Conservation (phyloP, 2,113 vertebrate genomes). For the Pagrus major region DNA sequence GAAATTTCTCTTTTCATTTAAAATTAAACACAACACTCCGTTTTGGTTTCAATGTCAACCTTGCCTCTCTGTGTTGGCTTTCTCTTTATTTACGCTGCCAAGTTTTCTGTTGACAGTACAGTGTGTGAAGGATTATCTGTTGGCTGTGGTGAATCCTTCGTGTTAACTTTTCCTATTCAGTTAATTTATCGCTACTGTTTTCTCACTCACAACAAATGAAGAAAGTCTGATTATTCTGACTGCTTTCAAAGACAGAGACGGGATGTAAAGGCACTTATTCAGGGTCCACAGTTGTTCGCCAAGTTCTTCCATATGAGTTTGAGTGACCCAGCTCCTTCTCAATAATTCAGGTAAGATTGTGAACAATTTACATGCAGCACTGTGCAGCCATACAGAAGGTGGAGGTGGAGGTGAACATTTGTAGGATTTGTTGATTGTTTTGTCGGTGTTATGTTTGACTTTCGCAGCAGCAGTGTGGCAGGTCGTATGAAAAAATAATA, state of each 20-base stretch:
- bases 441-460: conserved; percentile 6
- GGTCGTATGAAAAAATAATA: neutral
- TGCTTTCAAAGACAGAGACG: neutral
- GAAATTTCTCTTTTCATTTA: conserved; percentile 38
- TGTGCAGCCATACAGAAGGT: neutral
- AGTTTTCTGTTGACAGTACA: neutral
- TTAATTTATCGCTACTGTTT: conserved; percentile 10
- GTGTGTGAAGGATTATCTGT: neutral
- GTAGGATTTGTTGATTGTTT: conserved; percentile 7
- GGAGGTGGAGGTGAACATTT: neutral
- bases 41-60: conserved; percentile 13
- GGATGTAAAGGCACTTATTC: neutral
- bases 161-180: neutral
- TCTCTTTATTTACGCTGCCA: neutral
- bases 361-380: neutral
- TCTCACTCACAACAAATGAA: neutral
- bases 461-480: conserved; percentile 6
- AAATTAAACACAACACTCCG: conserved; percentile 35
- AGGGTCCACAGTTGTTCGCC: neutral
- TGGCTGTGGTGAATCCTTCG: neutral
- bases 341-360: conserved; percentile 11
- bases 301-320: neutral
- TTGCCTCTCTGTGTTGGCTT: neutral
- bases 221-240: neutral
- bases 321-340: neutral